phyloP scores from a whole-genome alignment of 2,113 vertebrate genomes.

The Phrynosoma blainvillii region DNA sequence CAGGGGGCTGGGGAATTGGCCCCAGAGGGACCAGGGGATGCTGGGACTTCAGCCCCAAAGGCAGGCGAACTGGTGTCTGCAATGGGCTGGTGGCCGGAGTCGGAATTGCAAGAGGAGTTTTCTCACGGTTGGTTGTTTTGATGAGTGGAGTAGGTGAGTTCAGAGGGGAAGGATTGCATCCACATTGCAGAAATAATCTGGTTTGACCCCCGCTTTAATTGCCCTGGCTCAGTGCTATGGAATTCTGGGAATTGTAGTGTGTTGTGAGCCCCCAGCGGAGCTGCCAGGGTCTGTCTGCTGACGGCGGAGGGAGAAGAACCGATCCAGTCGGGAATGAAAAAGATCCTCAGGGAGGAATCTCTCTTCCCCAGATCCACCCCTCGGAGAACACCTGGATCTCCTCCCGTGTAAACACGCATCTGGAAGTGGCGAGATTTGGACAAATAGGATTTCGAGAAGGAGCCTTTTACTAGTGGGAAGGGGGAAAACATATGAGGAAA shows the following conservation, averaged over 20 bases:
- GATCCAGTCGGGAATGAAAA: background rate
- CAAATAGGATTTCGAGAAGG: background rate
- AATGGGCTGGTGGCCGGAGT: slow-evolving; percentile 57
- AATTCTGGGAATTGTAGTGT: background rate
- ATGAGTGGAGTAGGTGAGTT: background rate
- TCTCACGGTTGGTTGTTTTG: background rate
- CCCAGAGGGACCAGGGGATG: no score
- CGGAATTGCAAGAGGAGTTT: slow-evolving; percentile 50
- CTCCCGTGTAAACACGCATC: background rate
- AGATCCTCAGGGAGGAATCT: background rate
- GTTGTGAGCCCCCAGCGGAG: no score
- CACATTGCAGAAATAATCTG: no score
- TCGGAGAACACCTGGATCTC: background rate
- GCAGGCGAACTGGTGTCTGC: slow-evolving; percentile 9
- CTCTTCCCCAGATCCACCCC: background rate
- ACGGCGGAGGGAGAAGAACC: no score
- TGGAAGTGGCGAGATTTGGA: background rate
- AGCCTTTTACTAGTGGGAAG: no score
- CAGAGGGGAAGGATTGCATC: background rate
- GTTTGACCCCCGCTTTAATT: no score
- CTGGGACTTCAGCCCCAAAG: no score
- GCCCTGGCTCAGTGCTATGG: no score
- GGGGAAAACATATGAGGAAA: no score
- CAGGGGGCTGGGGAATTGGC: no score
- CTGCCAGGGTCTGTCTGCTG: no score